phyloP scores from a whole-genome alignment of 2,888 invertebrate species.

The Cheilosia urbana region DNA sequence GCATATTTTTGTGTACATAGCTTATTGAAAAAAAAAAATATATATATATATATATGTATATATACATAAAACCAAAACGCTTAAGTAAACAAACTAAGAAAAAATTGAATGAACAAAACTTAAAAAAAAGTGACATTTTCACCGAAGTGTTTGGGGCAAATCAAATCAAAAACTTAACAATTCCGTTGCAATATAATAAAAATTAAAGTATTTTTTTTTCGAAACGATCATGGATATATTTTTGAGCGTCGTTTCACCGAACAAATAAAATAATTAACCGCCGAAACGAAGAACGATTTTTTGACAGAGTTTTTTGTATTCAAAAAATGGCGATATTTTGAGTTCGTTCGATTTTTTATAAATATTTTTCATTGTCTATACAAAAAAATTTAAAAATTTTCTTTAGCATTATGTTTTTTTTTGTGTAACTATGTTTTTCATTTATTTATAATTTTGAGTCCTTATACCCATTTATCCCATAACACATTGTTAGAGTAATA shows the following conservation, averaged over 20 bases:
- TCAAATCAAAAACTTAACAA: slow-evolving; percentile 46
- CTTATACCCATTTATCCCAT: slow-evolving; percentile 48
- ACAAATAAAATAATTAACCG: slow-evolving; percentile 73
- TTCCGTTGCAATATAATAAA: slow-evolving; percentile 60
- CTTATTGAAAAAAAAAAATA: slow-evolving; percentile 44
- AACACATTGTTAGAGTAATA: slow-evolving; percentile 15
- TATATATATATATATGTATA: too few species aligned
- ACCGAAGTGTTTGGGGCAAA: slow-evolving; percentile 83
- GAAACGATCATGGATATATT: slow-evolving; percentile 82
- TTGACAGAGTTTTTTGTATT: slow-evolving; percentile 55
- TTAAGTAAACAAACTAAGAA: slow-evolving; percentile 29
- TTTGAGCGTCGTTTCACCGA: slow-evolving; percentile 85
- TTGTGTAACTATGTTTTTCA: slow-evolving; percentile 15
- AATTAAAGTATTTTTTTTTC: slow-evolving; percentile 35
- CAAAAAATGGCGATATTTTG: slow-evolving; percentile 76
- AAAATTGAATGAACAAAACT: slow-evolving; percentile 38
- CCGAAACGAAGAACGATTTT: slow-evolving; percentile 58
- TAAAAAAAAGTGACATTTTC: slow-evolving; percentile 79
- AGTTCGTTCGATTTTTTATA: slow-evolving; percentile 82
- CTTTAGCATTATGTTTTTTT: slow-evolving; percentile 30
- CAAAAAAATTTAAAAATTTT: slow-evolving; percentile 12
- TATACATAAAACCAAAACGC: slow-evolving; percentile 36
- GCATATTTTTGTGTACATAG: slow-evolving; percentile 70
- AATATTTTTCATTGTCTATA: slow-evolving; percentile 74
- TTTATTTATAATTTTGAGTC: slow-evolving; percentile 34